Conservation (phyloP, 2,113 vertebrate species). For the Origma solitaria region DNA sequence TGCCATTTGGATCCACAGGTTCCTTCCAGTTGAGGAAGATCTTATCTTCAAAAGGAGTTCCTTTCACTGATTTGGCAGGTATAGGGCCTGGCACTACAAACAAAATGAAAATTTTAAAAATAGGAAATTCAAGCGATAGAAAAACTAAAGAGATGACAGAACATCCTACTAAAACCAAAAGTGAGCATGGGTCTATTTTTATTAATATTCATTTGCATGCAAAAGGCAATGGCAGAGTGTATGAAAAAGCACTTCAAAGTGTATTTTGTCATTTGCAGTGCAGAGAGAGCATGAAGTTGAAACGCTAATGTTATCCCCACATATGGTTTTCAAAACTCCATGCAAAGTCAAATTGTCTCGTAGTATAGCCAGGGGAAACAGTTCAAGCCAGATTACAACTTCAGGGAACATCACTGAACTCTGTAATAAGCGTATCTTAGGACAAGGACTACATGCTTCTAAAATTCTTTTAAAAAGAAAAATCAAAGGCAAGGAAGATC, state of each 20-base stretch:
- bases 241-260: slow-evolving; percentile 46
- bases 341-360: slow-evolving; percentile 15
- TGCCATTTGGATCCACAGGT: slow-evolving; percentile 91
- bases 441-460: slow-evolving; percentile 52
- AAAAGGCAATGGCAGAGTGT: neutral
- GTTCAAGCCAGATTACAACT: slow-evolving; percentile 3
- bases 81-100: slow-evolving; percentile 90
- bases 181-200: neutral
- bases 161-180: neutral
- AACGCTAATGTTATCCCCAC: neutral
- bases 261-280: slow-evolving; percentile 7
- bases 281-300: slow-evolving; percentile 34
- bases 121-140: neutral
- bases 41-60: slow-evolving; percentile 95
- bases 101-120: neutral
- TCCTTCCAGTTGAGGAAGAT: slow-evolving; percentile 97
- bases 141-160: neutral
- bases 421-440: slow-evolving; percentile 47
- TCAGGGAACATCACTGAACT: slow-evolving; percentile 43
- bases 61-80: slow-evolving; percentile 87
- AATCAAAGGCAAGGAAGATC: slow-evolving; percentile 46
- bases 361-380: slow-evolving; percentile 34
- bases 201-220: slow-evolving; percentile 3
- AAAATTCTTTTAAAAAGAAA: slow-evolving; percentile 45
- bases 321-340: neutral